Percentiles rank a stretch among this genome's conserved stretches.
These are phyloP conservation scores for Anthonomus grandis DNA, from an alignment of 1,140 invertebrate species.

Conservation along the genomic window DNA sequence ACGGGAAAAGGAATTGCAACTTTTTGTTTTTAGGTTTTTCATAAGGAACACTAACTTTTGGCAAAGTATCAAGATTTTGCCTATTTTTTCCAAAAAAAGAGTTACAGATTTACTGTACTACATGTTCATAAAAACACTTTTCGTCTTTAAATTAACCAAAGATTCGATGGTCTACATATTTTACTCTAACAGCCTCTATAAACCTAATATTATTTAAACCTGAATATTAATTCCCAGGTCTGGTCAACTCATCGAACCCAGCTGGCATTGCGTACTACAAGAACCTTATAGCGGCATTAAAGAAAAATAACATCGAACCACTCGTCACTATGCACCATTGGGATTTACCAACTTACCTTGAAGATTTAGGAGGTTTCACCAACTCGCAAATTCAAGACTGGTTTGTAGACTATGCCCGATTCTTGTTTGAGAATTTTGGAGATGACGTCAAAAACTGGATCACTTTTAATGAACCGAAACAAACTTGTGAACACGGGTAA, in stretches of 20 bases:
- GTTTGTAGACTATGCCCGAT: slow-evolving; percentile 45
- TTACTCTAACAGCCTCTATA: not conserved
- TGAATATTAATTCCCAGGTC: not conserved
- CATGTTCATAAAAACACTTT: too few relatives aligned
- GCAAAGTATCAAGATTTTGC: too few relatives aligned
- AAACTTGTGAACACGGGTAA: slow-evolving; percentile 52
- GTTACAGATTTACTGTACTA: too few relatives aligned
- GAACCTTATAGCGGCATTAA: slow-evolving; percentile 37
- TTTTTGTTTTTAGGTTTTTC: too few relatives aligned
- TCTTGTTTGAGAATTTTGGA: slow-evolving; percentile 55
- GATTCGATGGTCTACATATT: not conserved
- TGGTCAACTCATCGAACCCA: slow-evolving; percentile 15
- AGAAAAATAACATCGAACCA: slow-evolving; percentile 51
- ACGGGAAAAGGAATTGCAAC: too few relatives aligned
- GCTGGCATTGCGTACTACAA: slow-evolving; percentile 24
- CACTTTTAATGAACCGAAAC: slow-evolving; percentile 72
- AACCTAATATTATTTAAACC: not conserved
- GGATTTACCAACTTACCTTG: slow-evolving; percentile 45
- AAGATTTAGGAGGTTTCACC: slow-evolving; percentile 55
- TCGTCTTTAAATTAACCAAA: not conserved
- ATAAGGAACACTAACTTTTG: too few relatives aligned
- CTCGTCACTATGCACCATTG: slow-evolving; percentile 53
- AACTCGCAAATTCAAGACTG: slow-evolving; percentile 43
- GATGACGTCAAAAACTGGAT: slow-evolving; percentile 63
- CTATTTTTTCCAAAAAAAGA: too few relatives aligned